Evolutionary conservation across 2,797 vertebrate genomes (phyloP).

Genomic region (Esox lucius): DNA sequence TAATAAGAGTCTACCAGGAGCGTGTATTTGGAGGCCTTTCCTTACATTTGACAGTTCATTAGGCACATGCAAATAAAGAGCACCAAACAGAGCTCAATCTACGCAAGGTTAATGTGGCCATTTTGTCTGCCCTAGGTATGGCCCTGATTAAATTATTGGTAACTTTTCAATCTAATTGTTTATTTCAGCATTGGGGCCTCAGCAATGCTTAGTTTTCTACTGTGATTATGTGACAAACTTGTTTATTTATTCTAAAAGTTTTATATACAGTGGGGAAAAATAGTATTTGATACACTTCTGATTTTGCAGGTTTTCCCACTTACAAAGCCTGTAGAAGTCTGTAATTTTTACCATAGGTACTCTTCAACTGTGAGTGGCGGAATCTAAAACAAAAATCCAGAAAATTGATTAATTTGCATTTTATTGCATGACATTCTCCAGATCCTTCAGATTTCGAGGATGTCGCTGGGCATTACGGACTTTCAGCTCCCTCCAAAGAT

Average conservation of each 20-base stretch:
- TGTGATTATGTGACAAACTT: background rate
- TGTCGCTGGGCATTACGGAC: too few relatives aligned
- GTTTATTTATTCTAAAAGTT: background rate
- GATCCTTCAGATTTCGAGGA: too few relatives aligned
- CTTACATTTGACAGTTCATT: conserved; percentile 23
- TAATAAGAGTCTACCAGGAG: conserved; percentile 10
- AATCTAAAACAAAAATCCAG: too few relatives aligned
- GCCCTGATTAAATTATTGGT: conserved; percentile 2
- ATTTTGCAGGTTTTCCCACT: too few relatives aligned
- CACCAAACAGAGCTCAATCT: background rate
- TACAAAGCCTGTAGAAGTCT: too few relatives aligned
- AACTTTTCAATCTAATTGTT: conserved; percentile 1
- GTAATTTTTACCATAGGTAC: too few relatives aligned
- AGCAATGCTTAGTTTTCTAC: background rate
- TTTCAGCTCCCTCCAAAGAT: too few relatives aligned
- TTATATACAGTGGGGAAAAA: background rate
- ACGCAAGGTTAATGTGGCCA: conserved; percentile 16
- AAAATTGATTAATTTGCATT: too few relatives aligned
- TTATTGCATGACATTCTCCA: too few relatives aligned
- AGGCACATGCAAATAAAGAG: conserved; percentile 9
- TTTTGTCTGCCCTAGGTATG: conserved; percentile 15
- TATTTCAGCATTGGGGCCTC: background rate
- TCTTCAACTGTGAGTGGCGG: too few relatives aligned
- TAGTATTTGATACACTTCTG: too few relatives aligned
- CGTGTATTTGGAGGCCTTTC: background rate